Base-by-base conservation (phyloP, 2,113 vertebrate species). In the Epinephelus fuscoguttatus region DNA sequence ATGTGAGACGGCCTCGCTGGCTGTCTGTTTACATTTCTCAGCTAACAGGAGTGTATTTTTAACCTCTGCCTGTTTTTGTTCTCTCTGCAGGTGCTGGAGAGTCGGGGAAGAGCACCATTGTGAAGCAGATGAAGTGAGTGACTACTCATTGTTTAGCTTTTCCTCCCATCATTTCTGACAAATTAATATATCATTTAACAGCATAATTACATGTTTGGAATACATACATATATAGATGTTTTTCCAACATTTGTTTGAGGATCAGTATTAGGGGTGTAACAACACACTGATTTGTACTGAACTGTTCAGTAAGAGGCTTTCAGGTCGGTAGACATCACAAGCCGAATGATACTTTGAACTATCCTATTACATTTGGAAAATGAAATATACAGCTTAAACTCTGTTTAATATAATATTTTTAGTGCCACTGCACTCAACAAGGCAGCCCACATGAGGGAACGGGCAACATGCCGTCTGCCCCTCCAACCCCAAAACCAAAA, bases 71-170 rank as follows among this genome's bases (percentile, higher is more conserved):
- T 94, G 87, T 93, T 96, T 67, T 95, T 96, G 89, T 90, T 94
- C 91, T 87, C 72, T 92, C 85, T n/a, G 2, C 95, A 99, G 97
- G 97, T 96, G 97, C 97, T 0, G 97, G 97, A 0, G 97, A 99
- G 90, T 99, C 97, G 0, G 97, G 97, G 80, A 99, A 99, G 96
- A 99, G 97, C 94, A 99, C 97, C 93, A 98, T 98, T 0, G 97
- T 99, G 91, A 99, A 98, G 95, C 97, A 99, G 95, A 98, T 99
- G 97, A 99, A 99, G 97, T 99, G 92, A 97, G 97, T 96, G 53
- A 69, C 85, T 75, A 25, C 75, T 82, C 70, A 90, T 92, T 93
- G 88, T 93, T 88, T 88, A 71, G 17, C 76, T 87, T 80, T 91
- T 91, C 88, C 88, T 90, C 73, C 56, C 69, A 33, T 75, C 57